Conservation (phyloP, 2,888 invertebrate species). For the Erebia palarica region DNA sequence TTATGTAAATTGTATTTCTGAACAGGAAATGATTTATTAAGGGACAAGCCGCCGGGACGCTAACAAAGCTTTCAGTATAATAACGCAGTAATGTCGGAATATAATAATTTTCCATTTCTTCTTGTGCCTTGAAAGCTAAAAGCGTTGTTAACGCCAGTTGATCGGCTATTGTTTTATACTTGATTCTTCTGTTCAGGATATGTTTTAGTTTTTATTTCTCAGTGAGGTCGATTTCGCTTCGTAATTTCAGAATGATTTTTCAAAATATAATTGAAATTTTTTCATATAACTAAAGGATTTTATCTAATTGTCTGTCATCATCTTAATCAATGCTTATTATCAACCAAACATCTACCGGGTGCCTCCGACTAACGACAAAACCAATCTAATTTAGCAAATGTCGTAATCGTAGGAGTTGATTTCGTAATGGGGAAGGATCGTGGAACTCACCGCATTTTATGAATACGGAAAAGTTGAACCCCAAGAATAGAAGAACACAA, state of each 20-base stretch:
- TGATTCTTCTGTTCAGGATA: neutral
- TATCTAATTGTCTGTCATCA: no score
- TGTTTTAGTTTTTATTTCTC: neutral
- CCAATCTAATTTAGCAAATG: no score
- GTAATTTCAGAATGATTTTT: neutral
- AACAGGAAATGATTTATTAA: conserved; percentile 31
- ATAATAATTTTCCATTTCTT: conserved; percentile 29
- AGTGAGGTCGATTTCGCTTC: neutral
- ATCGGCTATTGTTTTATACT: conserved; percentile 26
- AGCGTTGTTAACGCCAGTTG: conserved; percentile 28
- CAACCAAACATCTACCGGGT: no score
- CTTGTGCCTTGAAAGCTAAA: conserved; percentile 26
- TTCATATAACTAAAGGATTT: no score
- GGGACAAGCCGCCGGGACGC: conserved; percentile 25
- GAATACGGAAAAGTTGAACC: no score
- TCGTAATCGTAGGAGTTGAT: no score
- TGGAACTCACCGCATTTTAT: no score
- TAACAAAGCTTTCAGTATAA: conserved; percentile 31
- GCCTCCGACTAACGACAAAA: no score
- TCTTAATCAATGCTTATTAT: no score
- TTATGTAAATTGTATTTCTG: conserved; percentile 26
- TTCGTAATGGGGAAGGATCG: no score
- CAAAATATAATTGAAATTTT: no score
- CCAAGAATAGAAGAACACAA: no score
- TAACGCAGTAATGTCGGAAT: conserved; percentile 21